These are phyloP conservation scores for Alentia gelatinosa DNA, from an alignment of 2,888 invertebrate species.

Conservation along the genomic window DNA sequence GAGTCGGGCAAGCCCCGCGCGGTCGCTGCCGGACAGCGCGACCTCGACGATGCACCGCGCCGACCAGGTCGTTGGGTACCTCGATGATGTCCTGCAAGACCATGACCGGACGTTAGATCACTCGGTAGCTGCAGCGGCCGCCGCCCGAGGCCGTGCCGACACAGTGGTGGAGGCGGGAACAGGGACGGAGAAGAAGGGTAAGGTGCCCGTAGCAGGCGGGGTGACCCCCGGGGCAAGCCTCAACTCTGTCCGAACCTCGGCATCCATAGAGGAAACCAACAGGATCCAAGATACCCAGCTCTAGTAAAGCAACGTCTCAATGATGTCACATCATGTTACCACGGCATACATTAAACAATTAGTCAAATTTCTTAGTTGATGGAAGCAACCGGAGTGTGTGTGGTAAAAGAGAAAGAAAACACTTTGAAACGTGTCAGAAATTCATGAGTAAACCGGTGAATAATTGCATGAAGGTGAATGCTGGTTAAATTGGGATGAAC, in stretches of 20 bases:
- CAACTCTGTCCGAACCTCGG: conserved; percentile 4
- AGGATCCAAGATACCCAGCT: conserved; percentile 29
- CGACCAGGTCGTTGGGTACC: conserved; percentile 44
- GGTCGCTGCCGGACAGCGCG: neutral
- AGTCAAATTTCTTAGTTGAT: neutral
- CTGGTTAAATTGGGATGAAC: neutral
- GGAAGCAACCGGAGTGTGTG: neutral
- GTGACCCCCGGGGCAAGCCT: neutral
- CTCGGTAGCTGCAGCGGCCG: neutral
- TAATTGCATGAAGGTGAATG: too few relatives aligned
- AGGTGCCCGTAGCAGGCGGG: neutral
- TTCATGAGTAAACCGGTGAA: neutral
- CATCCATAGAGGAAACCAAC: conserved; percentile 5
- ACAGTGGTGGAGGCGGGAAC: neutral
- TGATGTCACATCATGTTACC: neutral
- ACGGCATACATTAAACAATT: neutral
- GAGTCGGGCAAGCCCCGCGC: neutral
- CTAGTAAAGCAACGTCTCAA: neutral
- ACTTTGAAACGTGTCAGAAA: neutral
- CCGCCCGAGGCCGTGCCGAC: neutral
- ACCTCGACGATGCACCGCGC: conserved; percentile 32
- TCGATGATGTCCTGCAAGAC: conserved; percentile 22
- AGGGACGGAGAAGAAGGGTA: neutral
- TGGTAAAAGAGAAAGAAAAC: neutral
- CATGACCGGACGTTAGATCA: conserved; percentile 8